Base-by-base conservation (phyloP, 2,113 vertebrate species). In the Eretmochelys imbricata region DNA sequence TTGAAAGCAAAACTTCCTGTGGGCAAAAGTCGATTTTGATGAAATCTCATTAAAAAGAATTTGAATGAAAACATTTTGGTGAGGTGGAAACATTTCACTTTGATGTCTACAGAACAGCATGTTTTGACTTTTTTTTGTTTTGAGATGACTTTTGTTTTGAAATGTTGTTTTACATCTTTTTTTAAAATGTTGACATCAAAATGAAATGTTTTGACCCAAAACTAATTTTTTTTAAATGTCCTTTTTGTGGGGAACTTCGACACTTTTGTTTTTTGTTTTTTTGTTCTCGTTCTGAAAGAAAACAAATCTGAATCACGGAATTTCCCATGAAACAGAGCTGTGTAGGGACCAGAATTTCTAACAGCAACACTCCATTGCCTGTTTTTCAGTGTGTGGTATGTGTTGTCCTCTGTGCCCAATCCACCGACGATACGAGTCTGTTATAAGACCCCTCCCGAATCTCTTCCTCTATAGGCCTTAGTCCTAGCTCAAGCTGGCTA, bases 401-500 rank as follows among this genome's bases (percentile, higher is more conserved):
- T 65, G 14, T 62, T 6, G 31, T 59, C 57, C 6, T 59, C 59
- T 62, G 29, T 62, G 59, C 6, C 29, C 59, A 62, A 11, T 6
- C 59, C 13, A 62, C 59, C 29, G 13, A 62, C 11, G 31, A 62
- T 35, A 31, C 2, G 13, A 13, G 59, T 62, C 13, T 31, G 59
- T 62, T 62, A 31, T 13, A 7, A 13, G 3, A 62, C 12, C 59
- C 12, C 27, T 88, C 83, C 85, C 85, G 5, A 5, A 86, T 0
- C 2, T 86, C 10, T 0, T 0, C 42, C 13, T 0, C 75, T 90
- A 81, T 38, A 8, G 10, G 20, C 27, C 65, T 85, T 3, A 14
- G 53, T 82, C 10, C 90, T 89, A 80, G 16, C 2, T 55, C 6
- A 49, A 10, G 83, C 90, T 82, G 59, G 27, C 5, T 0, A 5